phyloP scores from a whole-genome alignment of 2,113 vertebrate genomes.

The Clupea harengus region DNA sequence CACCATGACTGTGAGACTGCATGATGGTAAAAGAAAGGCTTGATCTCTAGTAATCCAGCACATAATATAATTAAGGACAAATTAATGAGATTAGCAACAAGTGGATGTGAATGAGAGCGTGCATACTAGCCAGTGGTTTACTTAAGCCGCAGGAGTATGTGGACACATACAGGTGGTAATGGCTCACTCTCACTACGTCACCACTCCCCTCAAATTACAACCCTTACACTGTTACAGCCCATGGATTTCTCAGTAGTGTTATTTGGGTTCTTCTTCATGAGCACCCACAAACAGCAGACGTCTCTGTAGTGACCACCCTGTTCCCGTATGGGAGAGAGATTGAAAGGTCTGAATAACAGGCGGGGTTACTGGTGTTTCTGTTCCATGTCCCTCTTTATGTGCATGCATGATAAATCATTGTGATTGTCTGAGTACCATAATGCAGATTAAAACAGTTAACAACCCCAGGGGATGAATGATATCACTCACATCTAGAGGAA shows the following conservation, averaged over 20 bases:
- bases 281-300: background rate
- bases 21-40: too few species aligned
- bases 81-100: background rate
- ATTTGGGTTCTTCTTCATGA: background rate
- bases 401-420: background rate
- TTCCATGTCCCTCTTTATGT: background rate
- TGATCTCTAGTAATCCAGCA: too few species aligned
- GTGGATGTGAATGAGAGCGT: background rate
- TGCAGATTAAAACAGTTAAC: background rate
- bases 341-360: background rate
- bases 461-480: background rate
- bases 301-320: background rate
- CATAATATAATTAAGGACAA: too few species aligned
- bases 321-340: background rate
- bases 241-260: background rate
- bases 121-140: background rate
- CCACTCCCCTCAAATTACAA: background rate
- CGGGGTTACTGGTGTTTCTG: background rate
- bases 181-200: background rate
- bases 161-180: background rate
- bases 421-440: background rate
- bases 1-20: too few species aligned
- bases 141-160: background rate
- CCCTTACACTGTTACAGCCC: background rate
- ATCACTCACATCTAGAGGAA: background rate